A percentile compares a stretch with the other conserved stretches of the same genome.
Conservation (phyloP, 1,140 invertebrate genomes). For the Papilio helenus region DNA sequence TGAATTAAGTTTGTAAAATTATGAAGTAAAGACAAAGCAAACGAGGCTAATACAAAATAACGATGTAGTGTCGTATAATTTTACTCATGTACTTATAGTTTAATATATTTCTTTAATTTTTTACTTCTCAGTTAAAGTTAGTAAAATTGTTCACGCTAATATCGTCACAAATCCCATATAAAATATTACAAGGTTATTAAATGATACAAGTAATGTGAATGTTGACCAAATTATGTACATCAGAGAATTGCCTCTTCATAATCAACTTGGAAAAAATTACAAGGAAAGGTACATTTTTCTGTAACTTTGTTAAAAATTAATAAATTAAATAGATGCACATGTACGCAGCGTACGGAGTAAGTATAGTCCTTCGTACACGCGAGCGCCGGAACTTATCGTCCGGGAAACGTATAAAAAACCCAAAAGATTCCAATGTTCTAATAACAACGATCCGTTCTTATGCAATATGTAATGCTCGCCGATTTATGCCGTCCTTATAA, state of each 20-base stretch:
- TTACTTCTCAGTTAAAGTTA: not conserved
- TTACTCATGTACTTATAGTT: conserved; percentile 33
- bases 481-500: conserved; percentile 5
- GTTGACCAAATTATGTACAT: too few species aligned
- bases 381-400: conserved; percentile 68
- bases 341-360: not conserved
- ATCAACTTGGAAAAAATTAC: too few species aligned
- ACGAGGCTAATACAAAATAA: conserved; percentile 63
- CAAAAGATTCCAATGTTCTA: conserved; percentile 61
- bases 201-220: too few species aligned
- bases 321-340: not conserved
- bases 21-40: conserved; percentile 67
- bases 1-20: conserved; percentile 63
- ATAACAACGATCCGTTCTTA: conserved; percentile 73
- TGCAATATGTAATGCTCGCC: conserved; percentile 49
- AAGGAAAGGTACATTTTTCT: not conserved
- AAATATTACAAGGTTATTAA: not conserved
- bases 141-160: not conserved
- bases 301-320: not conserved
- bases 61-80: conserved; percentile 17
- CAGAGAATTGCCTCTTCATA: too few species aligned
- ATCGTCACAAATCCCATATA: conserved; percentile 5
- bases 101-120: not conserved
- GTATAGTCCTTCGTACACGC: conserved; percentile 57
- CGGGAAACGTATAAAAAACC: conserved; percentile 75